phyloP scores from a whole-genome alignment of 1,140 invertebrate genomes.

The Chrysomallon squamiferum region DNA sequence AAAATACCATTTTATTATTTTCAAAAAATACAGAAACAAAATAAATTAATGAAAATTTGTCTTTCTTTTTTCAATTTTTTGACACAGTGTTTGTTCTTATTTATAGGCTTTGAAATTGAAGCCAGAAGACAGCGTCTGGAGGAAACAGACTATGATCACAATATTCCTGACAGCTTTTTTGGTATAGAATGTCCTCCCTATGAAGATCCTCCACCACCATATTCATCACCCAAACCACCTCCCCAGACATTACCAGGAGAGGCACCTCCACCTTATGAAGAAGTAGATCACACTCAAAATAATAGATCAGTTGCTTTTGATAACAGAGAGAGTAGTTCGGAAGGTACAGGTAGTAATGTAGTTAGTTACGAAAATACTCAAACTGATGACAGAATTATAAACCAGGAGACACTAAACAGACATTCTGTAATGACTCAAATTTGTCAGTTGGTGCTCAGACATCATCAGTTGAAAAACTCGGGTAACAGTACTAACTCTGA shows the following conservation, averaged over 20 bases:
- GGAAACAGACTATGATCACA: slow-evolving; percentile 38
- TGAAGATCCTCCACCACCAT: slow-evolving; percentile 59
- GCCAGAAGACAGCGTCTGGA: slow-evolving; percentile 30
- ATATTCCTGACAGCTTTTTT: slow-evolving; percentile 46
- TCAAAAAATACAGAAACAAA: too few species aligned
- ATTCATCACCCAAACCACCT: slow-evolving; percentile 57
- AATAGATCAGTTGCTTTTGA: slow-evolving; percentile 12
- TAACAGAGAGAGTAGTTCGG: background rate
- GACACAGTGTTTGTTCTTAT: too few species aligned
- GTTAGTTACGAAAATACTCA: too few species aligned
- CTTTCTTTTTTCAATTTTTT: too few species aligned
- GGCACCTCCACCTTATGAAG: slow-evolving; percentile 58
- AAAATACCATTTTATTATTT: too few species aligned
- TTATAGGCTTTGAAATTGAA: slow-evolving; percentile 28
- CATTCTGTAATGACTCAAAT: background rate
- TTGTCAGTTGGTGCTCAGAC: too few species aligned
- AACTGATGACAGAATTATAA: background rate
- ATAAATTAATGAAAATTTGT: too few species aligned
- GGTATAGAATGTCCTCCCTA: slow-evolving; percentile 58
- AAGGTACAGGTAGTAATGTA: slow-evolving; percentile 6
- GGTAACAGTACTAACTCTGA: too few species aligned
- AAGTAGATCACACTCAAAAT: slow-evolving; percentile 25
- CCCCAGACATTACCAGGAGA: slow-evolving; percentile 39
- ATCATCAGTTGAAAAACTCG: too few species aligned
- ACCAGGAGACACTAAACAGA: background rate